Conservation (phyloP, 2,113 vertebrate genomes). For the Grantiella picta region DNA sequence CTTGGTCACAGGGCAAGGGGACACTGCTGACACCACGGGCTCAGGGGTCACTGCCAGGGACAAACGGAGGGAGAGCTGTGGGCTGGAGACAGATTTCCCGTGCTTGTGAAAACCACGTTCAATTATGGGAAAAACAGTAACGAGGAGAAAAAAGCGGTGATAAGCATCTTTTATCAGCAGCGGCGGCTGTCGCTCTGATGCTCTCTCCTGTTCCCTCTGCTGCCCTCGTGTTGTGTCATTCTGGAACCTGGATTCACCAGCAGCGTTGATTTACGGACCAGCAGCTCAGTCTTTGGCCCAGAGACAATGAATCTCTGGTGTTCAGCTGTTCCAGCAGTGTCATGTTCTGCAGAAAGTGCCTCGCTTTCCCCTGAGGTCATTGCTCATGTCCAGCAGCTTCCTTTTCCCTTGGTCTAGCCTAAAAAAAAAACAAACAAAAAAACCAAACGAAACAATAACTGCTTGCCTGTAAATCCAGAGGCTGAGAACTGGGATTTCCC, state of each 20-base stretch:
- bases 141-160: not conserved
- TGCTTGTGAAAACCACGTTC: not conserved
- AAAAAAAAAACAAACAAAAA: not conserved
- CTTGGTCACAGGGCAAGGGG: not conserved
- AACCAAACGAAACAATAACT: too few relatives aligned
- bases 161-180: not conserved
- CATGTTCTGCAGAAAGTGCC: not conserved
- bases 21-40: not conserved
- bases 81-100: not conserved
- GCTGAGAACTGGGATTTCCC: not conserved
- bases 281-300: not conserved
- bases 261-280: not conserved
- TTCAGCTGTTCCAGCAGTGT: not conserved
- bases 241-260: not conserved
- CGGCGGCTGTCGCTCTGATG: not conserved
- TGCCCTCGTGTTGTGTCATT: not conserved
- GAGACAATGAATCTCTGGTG: not conserved
- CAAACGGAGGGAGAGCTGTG: rapidly evolving
- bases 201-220: not conserved
- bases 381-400: not conserved
- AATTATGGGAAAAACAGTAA: not conserved
- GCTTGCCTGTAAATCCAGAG: not conserved
- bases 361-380: not conserved
- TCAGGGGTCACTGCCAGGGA: not conserved
- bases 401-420: not conserved